Evolutionary conservation across 92 coral and sea anemone genomes (phyloP), one percentile per base, ranked within the genome.

Genomic region (Phymanthus crucifer): DNA sequence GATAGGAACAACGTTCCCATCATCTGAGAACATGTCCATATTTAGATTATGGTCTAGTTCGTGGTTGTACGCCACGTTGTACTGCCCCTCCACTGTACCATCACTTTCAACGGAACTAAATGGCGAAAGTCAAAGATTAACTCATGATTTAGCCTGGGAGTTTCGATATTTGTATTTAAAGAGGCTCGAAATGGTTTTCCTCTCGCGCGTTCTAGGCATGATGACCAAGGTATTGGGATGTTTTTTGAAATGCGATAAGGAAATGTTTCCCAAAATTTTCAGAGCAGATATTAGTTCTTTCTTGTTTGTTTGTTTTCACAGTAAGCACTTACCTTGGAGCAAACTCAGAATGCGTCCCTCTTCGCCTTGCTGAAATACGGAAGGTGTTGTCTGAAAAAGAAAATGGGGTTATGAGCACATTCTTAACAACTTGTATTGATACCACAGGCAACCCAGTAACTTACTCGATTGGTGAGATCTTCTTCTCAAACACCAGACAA

Each of bases 21-120:
- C 88, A 54, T 82, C 82, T 32, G 78, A 91, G 70, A 95, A 95
- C 97, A 95, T 88, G 31, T 83, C 79, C 73, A 90, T 76, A 70
- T 95, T 97, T 47, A 95, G 89, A 71, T 93, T 91, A 34, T 83
- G 90, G 81, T 71, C 87, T 3, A 66, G 77, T 16, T 83, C 91
- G 27, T 91, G 85, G 81, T 95, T 95, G 86, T 88, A 92, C 35
- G 75, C 86, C 13, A 66, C 80, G 27, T 54, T 57, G 66, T 76
- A 54, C 0, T 54, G 56, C 19, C 80, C 80, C 50, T 76, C 70
- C 1, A 27, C 34, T 13, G 68, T 61, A 13, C 68, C 80, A 12
- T 54, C 70, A 21, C 80, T 76, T 29, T 34, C 70, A 11, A 54
- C 64, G 6, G 80, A 76, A 40, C 80, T 76, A 37, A 54, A 47